Evolutionary conservation across 1,140 invertebrate species (phyloP), one percentile per base, ranked within the genome.

Genomic region (Eciton burchellii): DNA sequence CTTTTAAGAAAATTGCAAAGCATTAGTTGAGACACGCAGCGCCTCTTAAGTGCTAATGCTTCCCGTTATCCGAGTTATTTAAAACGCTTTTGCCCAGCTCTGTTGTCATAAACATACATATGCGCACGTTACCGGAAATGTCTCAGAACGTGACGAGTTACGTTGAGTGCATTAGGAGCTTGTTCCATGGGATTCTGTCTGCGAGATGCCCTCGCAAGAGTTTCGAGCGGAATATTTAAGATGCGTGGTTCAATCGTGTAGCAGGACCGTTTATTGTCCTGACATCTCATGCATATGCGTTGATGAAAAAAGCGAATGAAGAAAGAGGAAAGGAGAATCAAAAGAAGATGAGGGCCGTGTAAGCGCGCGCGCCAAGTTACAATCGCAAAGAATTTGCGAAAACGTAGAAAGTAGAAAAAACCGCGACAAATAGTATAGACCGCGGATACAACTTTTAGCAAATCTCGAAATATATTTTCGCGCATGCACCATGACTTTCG

Each of bases 301-400:
- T 16, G 6, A 14, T 16, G 19, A 21, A 19, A 29, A 57, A 43
- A 54, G 16, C 24, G 19, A 57, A 1, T 41, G 16, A 24, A 35
- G 14, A 43, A 6, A 73, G 16, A 45, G 14, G 52, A 21, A 47
- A 24, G 43, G 19, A 26, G 8, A 12, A 29, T 6, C 16, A 21
- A 47, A 9, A 45, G 0, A 41, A 3, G 73, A 43, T 21, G 43
- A 62, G 62, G 14, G 9, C 16, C 35, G 35, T 4, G 5, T n/a
- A 62, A 60, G 71, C 12, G 21, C 21, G 41, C 0, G 26, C 49
- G 24, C 21, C 49, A 26, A 47, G 43, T 43, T 29, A 57, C 29
- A 60, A 52, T 63, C 72, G 65, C 73, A 60, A 57, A 72, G 49
- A 60, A 43, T 35, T 11, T 70, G 66, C 79, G 57, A 56, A 26